phyloP scores from a whole-genome alignment of 2,797 vertebrate genomes.

The Poecile montanus region DNA sequence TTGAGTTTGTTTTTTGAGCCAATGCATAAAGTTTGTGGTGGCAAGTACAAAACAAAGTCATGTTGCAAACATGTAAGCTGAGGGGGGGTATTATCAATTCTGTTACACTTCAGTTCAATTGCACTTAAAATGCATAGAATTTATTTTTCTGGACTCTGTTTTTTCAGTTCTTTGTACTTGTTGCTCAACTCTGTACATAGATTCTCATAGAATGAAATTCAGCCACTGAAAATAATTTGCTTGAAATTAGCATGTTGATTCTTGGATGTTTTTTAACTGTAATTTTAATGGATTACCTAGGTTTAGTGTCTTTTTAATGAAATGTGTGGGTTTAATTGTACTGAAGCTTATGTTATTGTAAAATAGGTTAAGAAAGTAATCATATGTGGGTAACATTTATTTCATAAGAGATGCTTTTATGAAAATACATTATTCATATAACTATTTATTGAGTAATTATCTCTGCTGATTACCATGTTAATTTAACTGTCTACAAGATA shows the following conservation, averaged over 20 bases:
- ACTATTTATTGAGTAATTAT: not conserved
- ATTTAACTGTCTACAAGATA: not conserved
- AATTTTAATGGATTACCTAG: not conserved
- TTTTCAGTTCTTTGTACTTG: not conserved
- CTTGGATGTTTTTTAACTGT: not conserved
- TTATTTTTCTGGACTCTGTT: not conserved
- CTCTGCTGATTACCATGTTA: not conserved
- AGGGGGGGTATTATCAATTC: not conserved
- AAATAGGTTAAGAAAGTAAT: not conserved
- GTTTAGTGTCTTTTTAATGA: not conserved
- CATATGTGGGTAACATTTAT: not conserved
- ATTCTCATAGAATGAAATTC: not conserved
- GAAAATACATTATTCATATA: not conserved
- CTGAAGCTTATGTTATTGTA: not conserved
- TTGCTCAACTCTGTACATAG: fast-evolving
- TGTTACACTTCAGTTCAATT: not conserved
- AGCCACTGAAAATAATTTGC: not conserved
- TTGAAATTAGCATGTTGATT: not conserved
- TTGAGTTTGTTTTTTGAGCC: not conserved
- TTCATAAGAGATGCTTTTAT: not conserved
- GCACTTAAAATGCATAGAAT: not conserved
- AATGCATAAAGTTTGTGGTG: fast-evolving
- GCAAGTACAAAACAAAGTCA: not conserved
- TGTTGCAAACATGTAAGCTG: not conserved
- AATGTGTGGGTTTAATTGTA: not conserved